phyloP scores from a whole-genome alignment of 2,888 invertebrate genomes.

The Caenorhabditis drosophilae region DNA sequence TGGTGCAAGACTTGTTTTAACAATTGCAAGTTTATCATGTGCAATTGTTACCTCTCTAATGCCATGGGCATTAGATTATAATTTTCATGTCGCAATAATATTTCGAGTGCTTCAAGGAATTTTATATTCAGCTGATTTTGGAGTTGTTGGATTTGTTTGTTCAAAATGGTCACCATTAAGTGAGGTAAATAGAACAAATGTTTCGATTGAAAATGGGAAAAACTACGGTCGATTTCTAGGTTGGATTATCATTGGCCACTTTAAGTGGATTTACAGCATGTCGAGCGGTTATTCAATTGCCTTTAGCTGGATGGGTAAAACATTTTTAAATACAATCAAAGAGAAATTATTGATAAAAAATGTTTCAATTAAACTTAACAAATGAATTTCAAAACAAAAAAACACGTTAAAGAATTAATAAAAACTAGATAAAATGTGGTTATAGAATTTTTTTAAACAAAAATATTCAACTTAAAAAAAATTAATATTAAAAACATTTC shows the following conservation, averaged over 20 bases:
- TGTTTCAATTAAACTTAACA: background rate
- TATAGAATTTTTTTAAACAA: too few relatives aligned
- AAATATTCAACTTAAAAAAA: too few relatives aligned
- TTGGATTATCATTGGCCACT: constrained; percentile 32
- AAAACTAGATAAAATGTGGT: too few relatives aligned
- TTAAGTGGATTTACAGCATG: constrained; percentile 41
- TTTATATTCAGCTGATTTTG: constrained; percentile 44
- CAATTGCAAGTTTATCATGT: constrained; percentile 27
- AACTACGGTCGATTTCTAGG: too few relatives aligned
- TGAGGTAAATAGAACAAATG: too few relatives aligned
- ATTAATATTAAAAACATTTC: too few relatives aligned
- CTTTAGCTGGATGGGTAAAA: constrained; percentile 43
- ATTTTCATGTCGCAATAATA: constrained; percentile 35
- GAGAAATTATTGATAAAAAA: background rate
- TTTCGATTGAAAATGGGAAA: too few relatives aligned
- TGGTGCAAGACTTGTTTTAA: constrained; percentile 32
- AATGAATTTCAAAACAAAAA: background rate
- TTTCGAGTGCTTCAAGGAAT: constrained; percentile 39
- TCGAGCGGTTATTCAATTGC: constrained; percentile 41
- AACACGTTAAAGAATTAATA: too few relatives aligned
- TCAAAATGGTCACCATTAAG: constrained; percentile 38
- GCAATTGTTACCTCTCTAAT: constrained; percentile 32
- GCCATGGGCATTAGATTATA: constrained; percentile 39
- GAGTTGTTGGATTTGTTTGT: constrained; percentile 42
- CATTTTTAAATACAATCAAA: background rate